phyloP scores from a whole-genome alignment of 2,888 invertebrate species.

The Gastracanthus pulcherrimus region DNA sequence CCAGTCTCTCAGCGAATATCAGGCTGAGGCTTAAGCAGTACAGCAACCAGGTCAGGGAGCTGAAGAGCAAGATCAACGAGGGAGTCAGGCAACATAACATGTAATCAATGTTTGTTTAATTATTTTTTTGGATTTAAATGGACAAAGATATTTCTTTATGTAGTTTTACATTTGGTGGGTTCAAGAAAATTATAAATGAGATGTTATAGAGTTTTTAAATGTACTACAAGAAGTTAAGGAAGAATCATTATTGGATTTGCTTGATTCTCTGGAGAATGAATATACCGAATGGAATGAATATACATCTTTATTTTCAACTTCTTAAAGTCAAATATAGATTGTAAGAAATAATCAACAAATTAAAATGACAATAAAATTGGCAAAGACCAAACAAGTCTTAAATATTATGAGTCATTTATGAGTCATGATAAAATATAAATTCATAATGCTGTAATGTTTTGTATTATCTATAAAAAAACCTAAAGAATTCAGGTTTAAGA shows the following conservation, averaged over 20 bases:
- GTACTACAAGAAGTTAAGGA: too few species aligned
- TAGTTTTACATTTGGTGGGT: background rate
- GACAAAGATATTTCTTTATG: too few species aligned
- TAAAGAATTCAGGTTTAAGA: background rate
- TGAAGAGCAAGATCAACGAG: constrained; percentile 80
- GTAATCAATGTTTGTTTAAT: constrained; percentile 68
- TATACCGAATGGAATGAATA: too few species aligned
- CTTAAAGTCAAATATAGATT: too few species aligned
- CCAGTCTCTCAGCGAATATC: constrained; percentile 81
- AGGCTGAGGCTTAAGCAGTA: constrained; percentile 82
- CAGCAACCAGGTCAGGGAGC: constrained; percentile 80
- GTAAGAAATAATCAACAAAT: background rate
- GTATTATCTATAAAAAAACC: background rate
- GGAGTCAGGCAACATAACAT: constrained; percentile 77
- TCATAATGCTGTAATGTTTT: background rate
- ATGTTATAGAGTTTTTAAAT: too few species aligned
- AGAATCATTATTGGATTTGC: too few species aligned
- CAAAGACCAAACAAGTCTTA: background rate
- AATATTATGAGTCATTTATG: background rate
- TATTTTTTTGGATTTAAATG: background rate
- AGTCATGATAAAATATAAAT: background rate
- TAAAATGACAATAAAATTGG: background rate
- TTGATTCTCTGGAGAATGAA: too few species aligned
- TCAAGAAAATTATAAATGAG: too few species aligned
- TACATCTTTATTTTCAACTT: too few species aligned